Percentiles rank a stretch among this genome's conserved stretches.
phyloP scores from a whole-genome alignment of 2,113 vertebrate species.

The Pangasianodon gigas region DNA sequence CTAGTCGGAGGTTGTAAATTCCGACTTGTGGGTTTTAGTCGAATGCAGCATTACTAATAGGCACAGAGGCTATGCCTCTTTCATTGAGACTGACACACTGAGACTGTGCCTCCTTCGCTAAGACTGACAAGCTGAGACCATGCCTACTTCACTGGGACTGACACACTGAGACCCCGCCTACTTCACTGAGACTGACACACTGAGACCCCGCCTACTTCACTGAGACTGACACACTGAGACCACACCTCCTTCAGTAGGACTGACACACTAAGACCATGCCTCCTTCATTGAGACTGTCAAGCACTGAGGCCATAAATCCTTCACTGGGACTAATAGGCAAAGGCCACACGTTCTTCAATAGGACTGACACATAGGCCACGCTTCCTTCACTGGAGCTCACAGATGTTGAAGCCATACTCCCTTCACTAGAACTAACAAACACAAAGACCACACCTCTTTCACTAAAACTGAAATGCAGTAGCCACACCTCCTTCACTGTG shows the following conservation, averaged over 20 bases:
- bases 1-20: background rate
- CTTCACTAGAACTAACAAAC: background rate
- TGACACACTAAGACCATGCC: background rate
- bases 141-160: background rate
- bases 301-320: background rate
- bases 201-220: background rate
- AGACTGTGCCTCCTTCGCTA: background rate
- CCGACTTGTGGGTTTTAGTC: too few relatives aligned
- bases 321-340: background rate
- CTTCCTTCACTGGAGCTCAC: background rate
- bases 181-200: background rate
- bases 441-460: background rate
- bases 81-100: background rate
- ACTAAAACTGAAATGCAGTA: background rate
- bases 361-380: background rate
- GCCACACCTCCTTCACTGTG: background rate
- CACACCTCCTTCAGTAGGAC: background rate
- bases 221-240: background rate
- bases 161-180: background rate
- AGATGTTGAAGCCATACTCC: background rate
- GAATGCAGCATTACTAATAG: background rate
- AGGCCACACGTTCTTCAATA: background rate
- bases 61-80: too few relatives aligned
- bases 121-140: background rate
- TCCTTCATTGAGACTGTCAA: background rate